A percentile compares a stretch with the other conserved stretches of the same genome.
Conservation (phyloP, 1,140 invertebrate genomes). For the Muscidifurax raptorellus region DNA sequence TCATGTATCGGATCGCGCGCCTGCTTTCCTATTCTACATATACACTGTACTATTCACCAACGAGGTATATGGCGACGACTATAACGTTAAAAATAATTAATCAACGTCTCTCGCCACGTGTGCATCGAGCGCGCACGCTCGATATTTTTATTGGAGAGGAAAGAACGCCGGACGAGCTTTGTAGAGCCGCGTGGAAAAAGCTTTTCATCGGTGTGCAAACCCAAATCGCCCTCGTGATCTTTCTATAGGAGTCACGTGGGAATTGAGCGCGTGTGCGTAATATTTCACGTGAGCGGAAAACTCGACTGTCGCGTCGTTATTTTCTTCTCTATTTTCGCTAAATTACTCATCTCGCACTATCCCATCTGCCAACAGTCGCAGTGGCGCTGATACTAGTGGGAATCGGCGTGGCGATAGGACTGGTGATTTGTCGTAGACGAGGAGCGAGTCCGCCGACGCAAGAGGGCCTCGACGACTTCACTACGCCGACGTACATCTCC, state of each 20-base stretch:
- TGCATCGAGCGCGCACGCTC: no score
- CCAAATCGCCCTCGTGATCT: no score
- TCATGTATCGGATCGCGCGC: conserved; percentile 7
- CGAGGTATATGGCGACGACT: no score
- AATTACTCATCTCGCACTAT: background rate
- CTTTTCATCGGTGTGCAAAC: conserved; percentile 16
- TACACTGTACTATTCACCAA: no score
- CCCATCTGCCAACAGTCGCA: conserved; percentile 6
- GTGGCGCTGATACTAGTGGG: conserved; percentile 65
- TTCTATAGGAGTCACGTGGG: no score
- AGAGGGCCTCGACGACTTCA: conserved; percentile 69
- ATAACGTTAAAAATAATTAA: conserved; percentile 45
- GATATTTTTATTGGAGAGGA: no score
- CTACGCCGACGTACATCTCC: conserved; percentile 70
- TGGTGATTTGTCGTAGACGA: conserved; percentile 66
- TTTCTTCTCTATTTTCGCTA: no score
- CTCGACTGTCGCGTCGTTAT: no score
- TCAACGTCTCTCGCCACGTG: background rate
- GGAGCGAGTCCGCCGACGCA: conserved; percentile 52
- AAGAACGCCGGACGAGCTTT: conserved; percentile 14
- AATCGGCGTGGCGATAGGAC: conserved; percentile 69
- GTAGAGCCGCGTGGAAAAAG: background rate
- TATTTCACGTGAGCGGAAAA: no score
- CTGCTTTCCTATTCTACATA: background rate
- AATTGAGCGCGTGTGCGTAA: no score